Conservation (phyloP, 2,113 vertebrate species). For the Sialia sialis region DNA sequence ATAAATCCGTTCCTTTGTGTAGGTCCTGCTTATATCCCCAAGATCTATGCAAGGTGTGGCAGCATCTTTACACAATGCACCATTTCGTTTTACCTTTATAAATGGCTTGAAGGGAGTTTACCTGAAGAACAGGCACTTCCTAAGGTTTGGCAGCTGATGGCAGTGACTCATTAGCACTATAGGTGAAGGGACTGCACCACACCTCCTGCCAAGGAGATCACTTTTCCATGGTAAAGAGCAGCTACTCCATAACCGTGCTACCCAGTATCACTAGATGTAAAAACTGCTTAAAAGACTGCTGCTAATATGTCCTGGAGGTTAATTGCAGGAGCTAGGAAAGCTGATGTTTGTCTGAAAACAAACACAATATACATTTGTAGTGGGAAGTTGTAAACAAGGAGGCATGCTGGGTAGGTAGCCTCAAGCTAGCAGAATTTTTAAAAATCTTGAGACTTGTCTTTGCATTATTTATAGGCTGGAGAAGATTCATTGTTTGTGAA, state of each 20-base stretch:
- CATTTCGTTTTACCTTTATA: neutral
- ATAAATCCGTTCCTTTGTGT: neutral
- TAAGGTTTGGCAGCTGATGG: neutral
- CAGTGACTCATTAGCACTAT: neutral
- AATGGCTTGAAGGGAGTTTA: neutral
- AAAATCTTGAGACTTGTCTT: constrained; percentile 35
- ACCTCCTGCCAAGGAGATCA: neutral
- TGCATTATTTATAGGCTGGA: constrained; percentile 60
- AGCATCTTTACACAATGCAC: neutral
- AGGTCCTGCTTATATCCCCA: neutral
- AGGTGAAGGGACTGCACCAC: neutral
- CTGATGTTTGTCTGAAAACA: constrained; percentile 39
- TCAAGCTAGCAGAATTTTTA: constrained; percentile 42
- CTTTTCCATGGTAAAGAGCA: neutral
- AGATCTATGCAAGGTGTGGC: neutral
- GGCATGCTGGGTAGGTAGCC: constrained; percentile 54
- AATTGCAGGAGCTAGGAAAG: constrained; percentile 49
- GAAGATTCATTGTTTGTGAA: constrained; percentile 56
- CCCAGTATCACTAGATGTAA: neutral
- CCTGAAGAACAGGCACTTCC: neutral
- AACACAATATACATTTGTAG: constrained; percentile 28
- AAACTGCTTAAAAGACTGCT: neutral
- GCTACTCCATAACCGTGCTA: accelerated
- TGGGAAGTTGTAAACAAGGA: constrained; percentile 66
- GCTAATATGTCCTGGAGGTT: constrained; percentile 1